Evolutionary conservation across 2,888 invertebrate genomes (phyloP), one percentile per base, ranked within the genome.

Genomic region (Anodontia alba): DNA sequence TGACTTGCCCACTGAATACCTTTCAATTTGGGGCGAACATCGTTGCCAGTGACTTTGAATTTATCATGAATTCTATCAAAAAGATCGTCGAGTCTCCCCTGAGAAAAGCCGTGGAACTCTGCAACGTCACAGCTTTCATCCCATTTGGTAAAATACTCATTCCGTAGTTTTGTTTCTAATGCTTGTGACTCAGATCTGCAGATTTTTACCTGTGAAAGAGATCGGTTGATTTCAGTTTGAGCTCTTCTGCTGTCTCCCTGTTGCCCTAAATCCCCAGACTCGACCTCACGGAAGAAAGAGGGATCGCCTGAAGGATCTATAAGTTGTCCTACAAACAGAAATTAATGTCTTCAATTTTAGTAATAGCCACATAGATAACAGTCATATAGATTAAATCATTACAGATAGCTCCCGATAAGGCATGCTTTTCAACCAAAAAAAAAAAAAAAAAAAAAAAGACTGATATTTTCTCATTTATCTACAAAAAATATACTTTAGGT

Each of bases 61-160:
- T 26, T 36, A 33, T 54, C 57, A n/a, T 31, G 33, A 12, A 73
- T 42, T 36, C 42, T 36, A 20, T 31, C 36, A 23, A 73, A 26
- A 31, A 73, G 43, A 17, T 20, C 23, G 26, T 38, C 57, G 8
- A 73, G 36, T 12, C 36, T 51, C 7, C 17, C 10, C 38, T 15
- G n/a, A 7, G 73, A 33, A 54, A 54, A 54, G 5, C 73, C 73
- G 10, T 42, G 26, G 51, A 38, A 73, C 20, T 73, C 73, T 12
- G 20, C 31, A 12, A 73, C 57, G n/a, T 73, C 73, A 38, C 57
- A 62, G 26, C 26, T 57, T 73, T 73, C 73, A n/a, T 57, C 31
- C 73, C 73, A 73, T 26, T 33, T n/a, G 8, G 31, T 33, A 33
- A 73, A 73, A 36, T 73, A 57, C 33, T 73, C 73, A 8, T 26